A percentile compares a stretch with the other conserved stretches of the same genome.
These are phyloP conservation scores for Emesis furor DNA, from an alignment of 2,888 invertebrate species.

Conservation along the genomic window DNA sequence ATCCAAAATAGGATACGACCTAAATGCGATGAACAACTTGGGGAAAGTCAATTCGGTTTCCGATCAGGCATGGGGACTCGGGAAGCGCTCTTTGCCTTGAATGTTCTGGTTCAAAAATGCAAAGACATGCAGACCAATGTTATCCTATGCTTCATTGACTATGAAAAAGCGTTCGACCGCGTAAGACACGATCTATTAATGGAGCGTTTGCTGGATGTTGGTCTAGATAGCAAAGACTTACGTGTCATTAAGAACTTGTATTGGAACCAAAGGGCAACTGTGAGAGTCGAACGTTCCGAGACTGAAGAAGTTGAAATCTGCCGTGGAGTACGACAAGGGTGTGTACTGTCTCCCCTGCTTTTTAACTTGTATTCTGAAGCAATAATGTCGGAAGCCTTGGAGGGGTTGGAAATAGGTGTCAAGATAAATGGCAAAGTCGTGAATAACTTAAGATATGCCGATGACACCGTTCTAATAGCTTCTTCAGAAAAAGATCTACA, in stretches of 20 bases:
- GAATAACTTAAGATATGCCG: conserved; percentile 44
- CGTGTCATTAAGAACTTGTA: conserved; percentile 35
- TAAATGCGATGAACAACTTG: conserved; percentile 25
- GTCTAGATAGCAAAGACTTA: conserved; percentile 29
- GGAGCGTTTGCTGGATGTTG: conserved; percentile 20
- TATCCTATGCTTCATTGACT: conserved; percentile 52
- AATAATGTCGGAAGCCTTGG: conserved; percentile 39
- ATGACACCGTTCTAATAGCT: conserved; percentile 42
- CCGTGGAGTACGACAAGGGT: too few species aligned
- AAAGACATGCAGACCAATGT: conserved; percentile 52
- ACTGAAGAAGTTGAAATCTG: too few species aligned
- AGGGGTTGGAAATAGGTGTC: conserved; percentile 31
- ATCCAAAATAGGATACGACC: too few species aligned
- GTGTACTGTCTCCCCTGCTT: conserved; percentile 26
- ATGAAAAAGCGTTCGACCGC: conserved; percentile 54
- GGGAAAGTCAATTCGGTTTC: conserved; percentile 57
- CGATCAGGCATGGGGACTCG: conserved; percentile 51
- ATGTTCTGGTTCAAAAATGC: conserved; percentile 50
- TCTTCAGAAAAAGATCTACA: conserved; percentile 33
- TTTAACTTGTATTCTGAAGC: conserved; percentile 49
- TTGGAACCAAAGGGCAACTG: background rate
- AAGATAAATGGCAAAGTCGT: conserved; percentile 32
- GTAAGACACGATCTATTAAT: conserved; percentile 11
- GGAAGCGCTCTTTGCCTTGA: conserved; percentile 56
- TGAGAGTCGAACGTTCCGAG: too few species aligned